Conservation (phyloP, 1,140 invertebrate species). For the Tetramorium alpestre region DNA sequence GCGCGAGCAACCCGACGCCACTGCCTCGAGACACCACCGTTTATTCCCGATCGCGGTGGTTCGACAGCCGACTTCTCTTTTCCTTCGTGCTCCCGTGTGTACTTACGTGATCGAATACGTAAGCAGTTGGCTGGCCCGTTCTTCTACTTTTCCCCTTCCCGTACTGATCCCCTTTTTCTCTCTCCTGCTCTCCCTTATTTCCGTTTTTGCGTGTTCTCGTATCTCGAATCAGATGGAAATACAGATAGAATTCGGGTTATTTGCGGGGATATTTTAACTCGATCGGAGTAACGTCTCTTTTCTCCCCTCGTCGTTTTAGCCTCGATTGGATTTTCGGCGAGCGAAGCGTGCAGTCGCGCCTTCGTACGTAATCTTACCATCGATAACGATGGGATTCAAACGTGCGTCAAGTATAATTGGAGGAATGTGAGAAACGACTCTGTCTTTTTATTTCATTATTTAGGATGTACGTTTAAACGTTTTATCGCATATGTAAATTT, state of each 20-base stretch:
- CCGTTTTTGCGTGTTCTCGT: not conserved
- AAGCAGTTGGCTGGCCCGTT: slow-evolving; percentile 66
- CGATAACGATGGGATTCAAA: slow-evolving; percentile 39
- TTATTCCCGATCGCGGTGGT: slow-evolving; percentile 62
- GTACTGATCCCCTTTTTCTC: not conserved
- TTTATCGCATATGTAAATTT: not conserved
- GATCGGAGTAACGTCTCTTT: slow-evolving; percentile 64
- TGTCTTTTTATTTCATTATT: not conserved
- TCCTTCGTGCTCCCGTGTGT: slow-evolving; percentile 65
- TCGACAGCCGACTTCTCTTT: slow-evolving; percentile 42
- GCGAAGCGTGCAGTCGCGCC: not conserved
- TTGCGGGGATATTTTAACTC: slow-evolving; percentile 73
- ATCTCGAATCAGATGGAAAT: slow-evolving; percentile 69
- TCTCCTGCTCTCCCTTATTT: not conserved
- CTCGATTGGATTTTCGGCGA: slow-evolving; percentile 61
- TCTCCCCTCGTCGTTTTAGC: slow-evolving; percentile 37
- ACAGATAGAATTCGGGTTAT: slow-evolving; percentile 73
- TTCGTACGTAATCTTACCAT: slow-evolving; percentile 19
- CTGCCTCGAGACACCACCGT: slow-evolving; percentile 41
- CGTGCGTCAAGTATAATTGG: slow-evolving; percentile 27
- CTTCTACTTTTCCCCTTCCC: slow-evolving; percentile 29
- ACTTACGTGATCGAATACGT: slow-evolving; percentile 75
- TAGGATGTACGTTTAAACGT: not conserved
- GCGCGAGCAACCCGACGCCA: slow-evolving; percentile 25
- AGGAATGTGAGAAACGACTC: not conserved